phyloP scores from a whole-genome alignment of 1,140 invertebrate genomes.

The Leucophenga varia region DNA sequence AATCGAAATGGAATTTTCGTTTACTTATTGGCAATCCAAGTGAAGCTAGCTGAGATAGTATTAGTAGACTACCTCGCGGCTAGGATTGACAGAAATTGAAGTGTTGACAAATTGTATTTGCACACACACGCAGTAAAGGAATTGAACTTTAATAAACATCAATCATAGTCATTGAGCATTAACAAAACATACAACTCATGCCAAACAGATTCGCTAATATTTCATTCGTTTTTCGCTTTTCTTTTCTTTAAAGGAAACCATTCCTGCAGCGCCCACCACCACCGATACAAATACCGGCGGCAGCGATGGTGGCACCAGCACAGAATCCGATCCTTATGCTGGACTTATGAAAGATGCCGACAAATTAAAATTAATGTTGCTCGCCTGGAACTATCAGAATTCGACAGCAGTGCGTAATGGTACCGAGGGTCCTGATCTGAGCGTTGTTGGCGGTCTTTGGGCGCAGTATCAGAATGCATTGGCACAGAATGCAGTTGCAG shows the following conservation, averaged over 20 bases:
- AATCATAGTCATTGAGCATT: no score
- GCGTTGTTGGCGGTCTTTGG: conserved; percentile 72
- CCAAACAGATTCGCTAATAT: no score
- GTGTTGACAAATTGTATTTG: no score
- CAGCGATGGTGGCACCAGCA: conserved; percentile 26
- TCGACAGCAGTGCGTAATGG: conserved; percentile 62
- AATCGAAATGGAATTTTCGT: no score
- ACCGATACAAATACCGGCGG: conserved; percentile 20
- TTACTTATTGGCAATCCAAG: no score
- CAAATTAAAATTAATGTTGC: conserved; percentile 81
- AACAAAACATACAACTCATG: no score
- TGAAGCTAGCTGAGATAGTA: no score
- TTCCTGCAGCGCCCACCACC: conserved; percentile 24
- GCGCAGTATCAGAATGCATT: conserved; percentile 68
- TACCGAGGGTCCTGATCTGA: conserved; percentile 53
- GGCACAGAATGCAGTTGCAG: conserved; percentile 46
- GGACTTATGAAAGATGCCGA: conserved; percentile 74
- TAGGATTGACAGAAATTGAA: no score
- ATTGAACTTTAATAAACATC: no score
- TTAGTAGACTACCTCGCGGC: no score
- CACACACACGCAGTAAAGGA: no score
- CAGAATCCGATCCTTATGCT: conserved; percentile 49
- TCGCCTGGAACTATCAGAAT: conserved; percentile 80
- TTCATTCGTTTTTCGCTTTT: background rate
- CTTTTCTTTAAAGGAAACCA: conserved; percentile 21